These are phyloP conservation scores for Diaprepes abbreviatus DNA, from an alignment of 2,888 invertebrate species.

Conservation along the genomic window DNA sequence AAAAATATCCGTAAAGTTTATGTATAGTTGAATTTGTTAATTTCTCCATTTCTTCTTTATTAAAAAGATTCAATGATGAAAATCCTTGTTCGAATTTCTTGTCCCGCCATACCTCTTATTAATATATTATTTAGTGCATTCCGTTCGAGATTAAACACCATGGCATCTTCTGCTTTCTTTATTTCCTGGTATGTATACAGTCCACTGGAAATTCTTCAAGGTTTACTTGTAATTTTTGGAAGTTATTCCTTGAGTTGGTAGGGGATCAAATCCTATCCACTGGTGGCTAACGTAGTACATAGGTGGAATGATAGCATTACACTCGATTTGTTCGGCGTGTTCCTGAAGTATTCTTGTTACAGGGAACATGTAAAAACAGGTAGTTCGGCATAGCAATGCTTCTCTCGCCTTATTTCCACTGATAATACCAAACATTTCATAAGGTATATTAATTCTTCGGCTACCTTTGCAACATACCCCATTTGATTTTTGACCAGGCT, in stretches of 20 bases:
- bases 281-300: constrained; percentile 19
- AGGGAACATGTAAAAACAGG: constrained; percentile 34
- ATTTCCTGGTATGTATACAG: too few species aligned
- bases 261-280: constrained; percentile 35
- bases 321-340: constrained; percentile 26
- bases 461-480: too few species aligned
- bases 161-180: neutral
- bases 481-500: constrained; percentile 12
- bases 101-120: too few species aligned
- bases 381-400: constrained; percentile 15
- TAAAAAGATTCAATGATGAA: too few species aligned
- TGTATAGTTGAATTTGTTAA: too few species aligned
- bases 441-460: too few species aligned
- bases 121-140: neutral
- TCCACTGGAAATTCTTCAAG: too few species aligned
- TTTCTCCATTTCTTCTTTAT: too few species aligned
- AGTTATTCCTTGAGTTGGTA: neutral
- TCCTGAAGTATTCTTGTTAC: constrained; percentile 29
- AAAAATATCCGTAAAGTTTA: too few species aligned
- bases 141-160: neutral
- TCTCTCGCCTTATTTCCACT: constrained; percentile 14
- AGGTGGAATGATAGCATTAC: constrained; percentile 33
- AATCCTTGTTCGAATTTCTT: too few species aligned
- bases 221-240: too few species aligned
- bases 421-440: neutral